phyloP scores from a whole-genome alignment of 2,113 vertebrate species.

The Oncorhynchus masou region DNA sequence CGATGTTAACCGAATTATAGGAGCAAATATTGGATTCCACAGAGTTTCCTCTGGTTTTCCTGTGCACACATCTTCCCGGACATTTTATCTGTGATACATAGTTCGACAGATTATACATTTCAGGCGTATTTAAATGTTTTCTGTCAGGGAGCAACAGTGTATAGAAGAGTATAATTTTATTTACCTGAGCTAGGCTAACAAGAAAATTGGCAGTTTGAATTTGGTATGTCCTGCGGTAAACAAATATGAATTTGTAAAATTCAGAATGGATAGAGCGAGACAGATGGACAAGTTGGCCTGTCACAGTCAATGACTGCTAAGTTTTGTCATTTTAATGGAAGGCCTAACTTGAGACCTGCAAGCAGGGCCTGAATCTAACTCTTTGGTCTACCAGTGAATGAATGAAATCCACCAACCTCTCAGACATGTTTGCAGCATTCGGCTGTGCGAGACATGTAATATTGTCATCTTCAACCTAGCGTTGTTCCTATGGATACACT shows the following conservation, averaged over 20 bases:
- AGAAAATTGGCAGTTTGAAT: constrained; percentile 62
- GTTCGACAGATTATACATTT: constrained; percentile 54
- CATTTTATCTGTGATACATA: constrained; percentile 60
- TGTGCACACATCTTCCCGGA: constrained; percentile 39
- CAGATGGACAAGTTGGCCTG: constrained; percentile 43
- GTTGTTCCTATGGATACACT: background rate
- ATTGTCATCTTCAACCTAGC: no score
- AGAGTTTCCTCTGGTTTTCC: constrained; percentile 61
- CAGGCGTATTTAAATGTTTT: constrained; percentile 50
- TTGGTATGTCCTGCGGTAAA: constrained; percentile 41
- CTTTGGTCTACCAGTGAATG: no score
- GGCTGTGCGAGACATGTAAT: constrained; percentile 12
- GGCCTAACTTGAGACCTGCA: no score
- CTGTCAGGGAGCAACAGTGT: constrained; percentile 46
- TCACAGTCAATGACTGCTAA: constrained; percentile 51
- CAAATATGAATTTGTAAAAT: constrained; percentile 59
- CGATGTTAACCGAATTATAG: constrained; percentile 68
- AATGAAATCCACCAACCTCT: no score
- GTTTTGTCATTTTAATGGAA: background rate
- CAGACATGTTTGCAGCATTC: no score
- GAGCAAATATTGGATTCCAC: constrained; percentile 66
- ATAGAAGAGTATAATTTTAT: constrained; percentile 44
- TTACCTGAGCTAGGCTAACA: constrained; percentile 45
- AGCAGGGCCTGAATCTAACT: no score
- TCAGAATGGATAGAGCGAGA: constrained; percentile 45